These are phyloP conservation scores for Gorsachius magnificus DNA, from an alignment of 2,797 vertebrate genomes.

Conservation along the genomic window DNA sequence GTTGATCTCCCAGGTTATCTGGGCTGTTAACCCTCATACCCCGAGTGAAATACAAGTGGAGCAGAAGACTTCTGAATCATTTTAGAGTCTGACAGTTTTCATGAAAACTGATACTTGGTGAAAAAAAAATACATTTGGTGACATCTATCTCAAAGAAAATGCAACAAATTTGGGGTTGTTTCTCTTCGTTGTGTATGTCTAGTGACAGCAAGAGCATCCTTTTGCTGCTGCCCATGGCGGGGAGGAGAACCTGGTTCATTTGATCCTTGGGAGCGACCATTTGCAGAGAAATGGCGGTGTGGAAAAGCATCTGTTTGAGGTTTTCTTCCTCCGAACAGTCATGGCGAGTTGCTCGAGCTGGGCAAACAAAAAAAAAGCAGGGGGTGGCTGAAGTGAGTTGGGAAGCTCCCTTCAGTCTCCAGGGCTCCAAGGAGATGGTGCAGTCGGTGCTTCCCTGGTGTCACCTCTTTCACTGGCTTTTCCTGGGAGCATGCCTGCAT, in stretches of 20 bases:
- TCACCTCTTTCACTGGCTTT: background rate
- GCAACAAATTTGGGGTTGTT: accelerated
- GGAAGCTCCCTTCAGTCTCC: background rate
- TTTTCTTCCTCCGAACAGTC: background rate
- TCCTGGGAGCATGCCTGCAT: background rate
- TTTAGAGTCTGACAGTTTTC: background rate
- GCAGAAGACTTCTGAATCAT: background rate
- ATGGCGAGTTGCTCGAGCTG: background rate
- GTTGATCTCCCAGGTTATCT: background rate
- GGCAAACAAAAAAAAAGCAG: background rate
- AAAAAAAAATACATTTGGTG: background rate
- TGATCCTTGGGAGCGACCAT: background rate
- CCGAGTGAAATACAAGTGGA: accelerated
- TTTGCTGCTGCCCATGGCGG: background rate
- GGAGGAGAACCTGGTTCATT: background rate
- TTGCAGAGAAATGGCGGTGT: background rate
- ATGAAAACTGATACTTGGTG: background rate
- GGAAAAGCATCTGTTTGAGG: background rate
- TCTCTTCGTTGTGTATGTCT: background rate
- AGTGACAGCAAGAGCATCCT: background rate
- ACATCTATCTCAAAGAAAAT: background rate
- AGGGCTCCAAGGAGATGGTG: background rate
- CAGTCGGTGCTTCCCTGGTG: background rate
- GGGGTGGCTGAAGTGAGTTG: background rate
- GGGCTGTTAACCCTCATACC: background rate